Conservation (phyloP, 2,888 invertebrate genomes). For the Melangyna quadrimaculata region DNA sequence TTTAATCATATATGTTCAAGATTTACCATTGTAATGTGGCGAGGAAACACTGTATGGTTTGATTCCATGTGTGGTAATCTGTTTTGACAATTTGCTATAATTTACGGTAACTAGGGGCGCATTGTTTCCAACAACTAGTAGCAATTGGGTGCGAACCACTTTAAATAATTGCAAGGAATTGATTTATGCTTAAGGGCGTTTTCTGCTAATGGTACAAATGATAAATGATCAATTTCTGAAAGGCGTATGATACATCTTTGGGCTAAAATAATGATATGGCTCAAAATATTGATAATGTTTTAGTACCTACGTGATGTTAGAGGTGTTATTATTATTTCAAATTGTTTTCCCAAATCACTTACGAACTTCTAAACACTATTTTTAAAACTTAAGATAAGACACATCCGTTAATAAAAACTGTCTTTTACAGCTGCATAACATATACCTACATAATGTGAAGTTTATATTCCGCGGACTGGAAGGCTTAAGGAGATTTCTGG, state of each 20-base stretch:
- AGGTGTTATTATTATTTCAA: background rate
- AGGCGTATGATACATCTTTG: background rate
- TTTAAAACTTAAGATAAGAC: background rate
- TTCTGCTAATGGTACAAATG: constrained; percentile 19
- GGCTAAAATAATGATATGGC: background rate
- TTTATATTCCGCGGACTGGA: too few relatives aligned
- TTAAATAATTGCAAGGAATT: constrained; percentile 49
- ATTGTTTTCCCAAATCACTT: too few relatives aligned
- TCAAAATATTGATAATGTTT: background rate
- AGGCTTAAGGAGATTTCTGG: too few relatives aligned
- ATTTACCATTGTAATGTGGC: constrained; percentile 2
- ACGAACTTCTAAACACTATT: background rate
- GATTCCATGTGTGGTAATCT: constrained; percentile 26
- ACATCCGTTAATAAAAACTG: too few relatives aligned
- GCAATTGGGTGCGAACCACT: constrained; percentile 60
- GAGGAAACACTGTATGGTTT: background rate
- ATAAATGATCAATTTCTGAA: background rate
- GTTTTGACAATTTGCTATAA: constrained; percentile 40
- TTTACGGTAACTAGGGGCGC: constrained; percentile 29
- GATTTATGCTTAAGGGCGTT: constrained; percentile 31
- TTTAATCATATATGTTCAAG: constrained; percentile 45
- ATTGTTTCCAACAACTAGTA: constrained; percentile 42
- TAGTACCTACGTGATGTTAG: background rate
- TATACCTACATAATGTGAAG: too few relatives aligned
- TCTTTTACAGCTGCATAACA: too few relatives aligned